A percentile compares a stretch with the other conserved stretches of the same genome.
Evolutionary conservation across 2,113 vertebrate genomes (phyloP).

Genomic region (Rallus limicola): DNA sequence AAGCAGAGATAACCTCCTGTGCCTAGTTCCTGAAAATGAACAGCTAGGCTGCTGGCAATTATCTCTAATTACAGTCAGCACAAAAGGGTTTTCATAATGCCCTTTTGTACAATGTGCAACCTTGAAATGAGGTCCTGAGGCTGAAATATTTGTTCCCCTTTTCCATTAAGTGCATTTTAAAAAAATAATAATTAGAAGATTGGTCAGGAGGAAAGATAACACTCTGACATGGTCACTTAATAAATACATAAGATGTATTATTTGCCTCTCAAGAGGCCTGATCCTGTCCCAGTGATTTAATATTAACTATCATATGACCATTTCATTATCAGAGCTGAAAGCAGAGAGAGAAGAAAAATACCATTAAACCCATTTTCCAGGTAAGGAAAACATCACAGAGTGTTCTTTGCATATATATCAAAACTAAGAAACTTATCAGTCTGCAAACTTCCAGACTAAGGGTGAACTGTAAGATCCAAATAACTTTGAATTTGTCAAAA

Average conservation of each 20-base stretch:
- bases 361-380: not conserved
- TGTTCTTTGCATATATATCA: not conserved
- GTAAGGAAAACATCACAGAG: not conserved
- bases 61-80: constrained; percentile 46
- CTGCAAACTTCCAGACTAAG: not conserved
- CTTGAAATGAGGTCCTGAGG: constrained; percentile 5
- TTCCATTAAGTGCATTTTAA: not conserved
- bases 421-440: not conserved
- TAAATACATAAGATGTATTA: not conserved
- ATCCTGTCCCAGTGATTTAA: not conserved
- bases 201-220: not conserved
- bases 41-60: constrained; percentile 29
- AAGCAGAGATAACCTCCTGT: constrained; percentile 3
- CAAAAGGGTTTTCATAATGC: constrained; percentile 6
- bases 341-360: not conserved
- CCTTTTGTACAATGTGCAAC: not conserved
- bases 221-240: not conserved
- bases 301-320: not conserved
- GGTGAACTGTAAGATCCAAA: not conserved
- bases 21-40: constrained; percentile 15
- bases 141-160: not conserved
- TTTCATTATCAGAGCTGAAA: not conserved
- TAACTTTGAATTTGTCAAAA: not conserved
- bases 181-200: constrained; percentile 26
- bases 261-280: not conserved